Base-by-base conservation (phyloP, 1,140 invertebrate species). In the Tribolium madens region DNA sequence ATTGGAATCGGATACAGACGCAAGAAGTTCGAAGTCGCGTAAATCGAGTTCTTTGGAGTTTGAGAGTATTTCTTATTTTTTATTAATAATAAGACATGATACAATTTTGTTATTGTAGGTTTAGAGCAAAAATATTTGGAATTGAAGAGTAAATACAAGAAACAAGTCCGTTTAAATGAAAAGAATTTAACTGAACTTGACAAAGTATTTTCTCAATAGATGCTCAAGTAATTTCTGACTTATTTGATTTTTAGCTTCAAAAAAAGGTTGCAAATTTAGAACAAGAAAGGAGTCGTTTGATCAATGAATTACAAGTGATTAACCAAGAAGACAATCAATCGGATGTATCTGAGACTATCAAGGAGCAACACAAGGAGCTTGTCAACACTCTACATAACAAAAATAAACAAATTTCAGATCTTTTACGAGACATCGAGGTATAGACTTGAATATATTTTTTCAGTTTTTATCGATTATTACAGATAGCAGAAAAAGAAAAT, bases 401-500 rank as follows among this genome's bases (percentile, higher is more conserved):
- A 83, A 93, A 92, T 84, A 89, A 88, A 79, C 92, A 93, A 81
- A 92, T 93, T 14, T 89, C 89, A 73, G 90, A 91, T 81, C 84
- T 93, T 2, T 84, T 93, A 21, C 83, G 83, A 52, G 92, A 93
- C 82, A 87, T 92, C 48, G 91, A 93, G 84, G 91, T 92, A 86
- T 79, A 80, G n/a, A n/a, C n/a, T n/a, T n/a, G n/a, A n/a, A n/a
- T n/a, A n/a, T n/a, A n/a, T n/a, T n/a, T n/a, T n/a, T 18, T 73
- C 33, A 46, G n/a, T 17, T 50, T 52, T 68, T 48, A 12, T 76
- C 75, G 75, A 69, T 81, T 78, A 57, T 42, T 84, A 26, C 78
- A 93, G 92, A 84, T 85, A 15, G 78, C 91, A 4, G 91, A 93
- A 80, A 90, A 90, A 78, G 91, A 93, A 78, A 94, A 93, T 85